Evolutionary conservation across 2,888 invertebrate species (phyloP), one percentile per base, ranked within the genome.

Genomic region (Marronus borbonicus): DNA sequence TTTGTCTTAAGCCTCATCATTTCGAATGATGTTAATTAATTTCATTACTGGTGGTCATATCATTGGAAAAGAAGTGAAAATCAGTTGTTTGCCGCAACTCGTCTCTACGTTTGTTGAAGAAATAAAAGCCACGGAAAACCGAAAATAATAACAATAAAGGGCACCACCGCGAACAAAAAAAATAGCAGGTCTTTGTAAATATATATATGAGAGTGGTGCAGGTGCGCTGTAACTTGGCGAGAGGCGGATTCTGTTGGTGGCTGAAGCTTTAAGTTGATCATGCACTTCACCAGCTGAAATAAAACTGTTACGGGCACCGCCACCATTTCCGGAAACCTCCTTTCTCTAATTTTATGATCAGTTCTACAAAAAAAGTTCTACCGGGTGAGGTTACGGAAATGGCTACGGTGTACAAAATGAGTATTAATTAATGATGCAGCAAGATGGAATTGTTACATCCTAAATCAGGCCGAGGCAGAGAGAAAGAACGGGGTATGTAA

Each of bases 261-360:
- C 83, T 84, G 83, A 84, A 84, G 85, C 85, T 82, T 64, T 76
- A 81, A 83, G 81, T 81, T 83, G 81, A 80, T 83, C 84, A 85
- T 85, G 85, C 85, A 84, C 81, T 81, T 80, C 80, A 80, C 80
- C 82, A 78, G 83, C 84, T 85, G 84, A 84, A 85, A 85, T 80
- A 84, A 82, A 84, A 83, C 80, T 78, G 68, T 75, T 79, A 80
- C 80, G n/a, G 68, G 66, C 52, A 14, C 52, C 78, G 68, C 49
- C 64, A 69, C 58, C 76, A 74, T 55, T 55, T 55, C 55, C 68
- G 49, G 5, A 68, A 76, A 66, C 7, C 17, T 49, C 17, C 4
- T 52, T 7, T n/a, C n/a, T 36, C 31, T 52, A 52, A 7, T 14
- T 44, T 44, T 44, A 12, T 8, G 44, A 44, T 12, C 8, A 2